Conservation (phyloP, 2,888 invertebrate species). For the Cheilosia impressa region DNA sequence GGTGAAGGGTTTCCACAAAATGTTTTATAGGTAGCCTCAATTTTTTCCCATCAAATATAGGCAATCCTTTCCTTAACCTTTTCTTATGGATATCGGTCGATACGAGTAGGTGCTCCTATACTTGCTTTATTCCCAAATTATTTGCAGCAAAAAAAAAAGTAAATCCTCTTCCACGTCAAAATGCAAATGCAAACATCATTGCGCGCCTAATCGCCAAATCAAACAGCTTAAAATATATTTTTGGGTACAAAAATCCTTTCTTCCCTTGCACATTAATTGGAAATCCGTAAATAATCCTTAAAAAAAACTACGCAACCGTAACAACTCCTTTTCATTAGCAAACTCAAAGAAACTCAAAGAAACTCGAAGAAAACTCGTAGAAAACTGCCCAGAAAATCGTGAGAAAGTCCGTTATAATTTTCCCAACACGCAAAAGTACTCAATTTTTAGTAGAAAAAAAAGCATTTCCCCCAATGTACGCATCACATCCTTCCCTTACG, state of each 20-base stretch:
- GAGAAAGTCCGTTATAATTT: constrained; percentile 72
- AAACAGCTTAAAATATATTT: constrained; percentile 39
- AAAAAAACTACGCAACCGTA: constrained; percentile 53
- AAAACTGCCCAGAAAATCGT: constrained; percentile 59
- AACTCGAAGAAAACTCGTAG: constrained; percentile 13
- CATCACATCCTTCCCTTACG: constrained; percentile 14
- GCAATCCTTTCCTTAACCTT: too few relatives aligned
- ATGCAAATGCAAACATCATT: not conserved
- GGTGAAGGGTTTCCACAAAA: too few relatives aligned
- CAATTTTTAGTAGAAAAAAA: constrained; percentile 16
- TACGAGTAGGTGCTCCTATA: too few relatives aligned
- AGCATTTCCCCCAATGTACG: constrained; percentile 34
- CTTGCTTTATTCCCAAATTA: not conserved
- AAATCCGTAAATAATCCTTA: constrained; percentile 64
- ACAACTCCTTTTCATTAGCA: constrained; percentile 20
- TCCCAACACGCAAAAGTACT: constrained; percentile 27
- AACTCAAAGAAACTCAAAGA: constrained; percentile 5
- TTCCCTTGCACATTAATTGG: constrained; percentile 32
- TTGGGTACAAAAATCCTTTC: constrained; percentile 55
- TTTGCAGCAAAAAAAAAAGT: not conserved
- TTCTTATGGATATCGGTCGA: too few relatives aligned
- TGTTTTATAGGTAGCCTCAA: too few relatives aligned
- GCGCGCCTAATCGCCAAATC: constrained; percentile 5
- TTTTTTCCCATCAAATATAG: too few relatives aligned
- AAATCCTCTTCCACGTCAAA: not conserved